Conservation (phyloP, 2,113 vertebrate genomes). For the Lampris megalopsis region DNA sequence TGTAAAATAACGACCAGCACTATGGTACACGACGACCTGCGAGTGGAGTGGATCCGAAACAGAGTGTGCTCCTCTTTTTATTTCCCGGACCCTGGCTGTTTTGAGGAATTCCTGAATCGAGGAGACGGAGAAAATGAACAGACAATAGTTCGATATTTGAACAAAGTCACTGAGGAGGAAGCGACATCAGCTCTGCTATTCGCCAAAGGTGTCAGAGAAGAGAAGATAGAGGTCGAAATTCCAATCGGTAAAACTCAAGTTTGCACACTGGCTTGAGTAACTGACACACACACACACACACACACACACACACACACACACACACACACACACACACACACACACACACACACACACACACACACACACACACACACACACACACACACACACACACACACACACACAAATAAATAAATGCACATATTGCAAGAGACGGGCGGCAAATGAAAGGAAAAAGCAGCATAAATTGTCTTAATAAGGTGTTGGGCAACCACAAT, state of each 20-base stretch:
- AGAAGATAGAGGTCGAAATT: conserved; percentile 75
- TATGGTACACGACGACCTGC: conserved; percentile 84
- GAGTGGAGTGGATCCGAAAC: conserved; percentile 88
- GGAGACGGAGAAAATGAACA: conserved; percentile 78
- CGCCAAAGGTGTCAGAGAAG: conserved; percentile 73
- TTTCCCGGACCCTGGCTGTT: conserved; percentile 73
- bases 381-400: too few relatives aligned
- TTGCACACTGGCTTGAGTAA: not conserved
- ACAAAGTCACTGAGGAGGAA: conserved; percentile 68
- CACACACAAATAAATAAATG: too few relatives aligned
- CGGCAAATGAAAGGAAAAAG: too few relatives aligned
- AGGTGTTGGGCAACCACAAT: too few relatives aligned
- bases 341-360: too few relatives aligned
- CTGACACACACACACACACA: too few relatives aligned
- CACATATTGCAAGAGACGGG: too few relatives aligned
- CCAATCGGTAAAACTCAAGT: conserved; percentile 73
- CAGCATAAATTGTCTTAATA: too few relatives aligned
- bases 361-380: too few relatives aligned
- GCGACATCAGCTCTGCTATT: conserved; percentile 80
- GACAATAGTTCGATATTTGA: conserved; percentile 82
- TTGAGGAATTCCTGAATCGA: conserved; percentile 87
- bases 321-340: too few relatives aligned
- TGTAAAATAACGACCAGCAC: not conserved
- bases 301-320: too few relatives aligned
- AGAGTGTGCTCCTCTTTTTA: conserved; percentile 74